Evolutionary conservation across 2,113 vertebrate species (phyloP).

Genomic region (Dicrurus megarhynchus): DNA sequence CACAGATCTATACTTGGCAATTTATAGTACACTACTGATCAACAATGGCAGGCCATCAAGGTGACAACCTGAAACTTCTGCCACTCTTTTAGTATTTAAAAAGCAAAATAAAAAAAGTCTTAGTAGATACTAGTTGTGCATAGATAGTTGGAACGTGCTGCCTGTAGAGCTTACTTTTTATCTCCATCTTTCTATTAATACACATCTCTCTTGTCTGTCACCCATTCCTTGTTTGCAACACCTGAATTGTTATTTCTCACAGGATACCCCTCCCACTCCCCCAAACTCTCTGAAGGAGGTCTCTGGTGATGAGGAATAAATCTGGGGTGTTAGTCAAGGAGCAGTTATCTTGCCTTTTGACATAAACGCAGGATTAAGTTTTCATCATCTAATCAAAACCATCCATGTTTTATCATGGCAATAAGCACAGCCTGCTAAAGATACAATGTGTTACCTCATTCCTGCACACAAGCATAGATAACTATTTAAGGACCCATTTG

Average conservation of each 20-base stretch:
- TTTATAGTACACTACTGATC: not conserved
- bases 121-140: not conserved
- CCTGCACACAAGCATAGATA: not conserved
- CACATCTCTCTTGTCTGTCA: not conserved
- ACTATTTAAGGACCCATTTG: not conserved
- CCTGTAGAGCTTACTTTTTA: not conserved
- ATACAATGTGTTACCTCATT: not conserved
- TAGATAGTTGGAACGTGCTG: not conserved
- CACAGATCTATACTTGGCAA: not conserved
- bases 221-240: not conserved
- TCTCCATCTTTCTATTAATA: not conserved
- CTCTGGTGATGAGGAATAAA: not conserved
- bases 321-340: not conserved
- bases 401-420: not conserved
- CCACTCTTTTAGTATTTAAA: not conserved
- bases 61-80: not conserved
- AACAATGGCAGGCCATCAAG: not conserved
- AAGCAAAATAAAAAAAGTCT: not conserved
- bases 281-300: rapidly evolving
- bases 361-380: not conserved
- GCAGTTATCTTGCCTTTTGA: not conserved
- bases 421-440: not conserved
- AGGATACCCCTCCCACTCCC: not conserved
- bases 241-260: not conserved
- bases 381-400: not conserved